Base-by-base conservation (phyloP, 1,140 invertebrate genomes). In the Sipha flava region DNA sequence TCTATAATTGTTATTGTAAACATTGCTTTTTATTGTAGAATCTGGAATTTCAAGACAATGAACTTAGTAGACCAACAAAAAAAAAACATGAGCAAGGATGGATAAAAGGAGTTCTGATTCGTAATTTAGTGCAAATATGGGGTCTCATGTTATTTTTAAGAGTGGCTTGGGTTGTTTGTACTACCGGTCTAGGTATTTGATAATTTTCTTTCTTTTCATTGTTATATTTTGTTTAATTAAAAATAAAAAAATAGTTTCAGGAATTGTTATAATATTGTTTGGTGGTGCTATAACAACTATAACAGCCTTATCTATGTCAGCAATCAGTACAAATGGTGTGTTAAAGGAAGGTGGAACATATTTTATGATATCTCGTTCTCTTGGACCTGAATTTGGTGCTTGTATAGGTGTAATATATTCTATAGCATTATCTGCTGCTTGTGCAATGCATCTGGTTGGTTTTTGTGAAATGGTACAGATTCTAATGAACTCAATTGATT, bases 331-430 rank as follows among this genome's bases (percentile, higher is more conserved):
- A 81, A 99, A 99, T 88, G 97, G 97, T 73, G 95, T 98, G 88
- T 97, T 99, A 70, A 97, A 97, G 91, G 97, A 96, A 90, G 97
- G 96, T 94, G 96, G 96, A 54, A 95, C 97, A 77, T 98, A 98
- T 85, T 98, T 96, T 87, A 96, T 98, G 84, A 97, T 98, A 84
- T 98, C 96, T 26, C 89, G 98, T 83, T 97, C 96, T 21, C 88
- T 99, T 40, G 98, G 98, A 0, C 96, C 98, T 0, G 96, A 99
- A 87, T 99, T 98, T 85, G 97, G 98, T 6, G 97, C 96, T 1
- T 96, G 97, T 0, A 96, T 99, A 49, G 98, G 98, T 5, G 90
- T 98, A 16, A 95, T 99, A 2, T 98, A 99, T 84, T 95, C 96
- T 7, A 93, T 99, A 82, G 97, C 97, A 2, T 99, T 98, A 85